Evolutionary conservation across 2,888 invertebrate species (phyloP), one percentile per base, ranked within the genome.

Genomic region (Trissoscelio sp.): DNA sequence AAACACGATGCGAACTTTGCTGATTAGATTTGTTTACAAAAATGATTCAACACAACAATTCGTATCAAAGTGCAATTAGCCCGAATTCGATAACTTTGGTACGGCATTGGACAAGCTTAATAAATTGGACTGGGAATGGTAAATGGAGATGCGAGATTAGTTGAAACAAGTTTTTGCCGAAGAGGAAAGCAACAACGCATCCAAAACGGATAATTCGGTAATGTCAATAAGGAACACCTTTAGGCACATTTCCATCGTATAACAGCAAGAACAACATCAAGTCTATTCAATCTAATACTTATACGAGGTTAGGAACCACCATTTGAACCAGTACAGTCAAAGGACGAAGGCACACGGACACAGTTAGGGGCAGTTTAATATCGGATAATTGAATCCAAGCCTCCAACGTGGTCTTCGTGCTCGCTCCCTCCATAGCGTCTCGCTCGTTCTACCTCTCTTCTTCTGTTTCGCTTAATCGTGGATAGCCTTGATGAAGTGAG

Each of bases 371-470:
- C 88, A 90, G 90, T 91, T 91, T 91, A 91, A 91, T 91, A 91
- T 91, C 90, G 90, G 90, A 91, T 91, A 91, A 91, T 91, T 91
- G 91, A 91, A 91, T 91, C 90, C 89, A 88, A 89, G 88, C 88
- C 87, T 85, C 84, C 86, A 84, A 85, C 79, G 12, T 66, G 28
- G 83, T 82, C 83, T 67, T 75, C 83, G 53, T 53, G 20, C 73
- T 80, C 78, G 60, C 44, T 67, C 44, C 53, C 72, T 24, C 39
- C 37, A 55, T 53, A 31, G 31, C 31, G 11, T 16, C 46, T 31
- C 18, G 37, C 66, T 77, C 81, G 67, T 74, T 79, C 83, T 57
- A 78, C 53, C 77, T 83, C 74, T 83, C 81, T 83, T 83, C 46
- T 81, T 46, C 77, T 53, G 67, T 66, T 80, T 60, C 51, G 42